Base-by-base conservation (phyloP, 1,140 invertebrate genomes). In the Drosophila setifemur region DNA sequence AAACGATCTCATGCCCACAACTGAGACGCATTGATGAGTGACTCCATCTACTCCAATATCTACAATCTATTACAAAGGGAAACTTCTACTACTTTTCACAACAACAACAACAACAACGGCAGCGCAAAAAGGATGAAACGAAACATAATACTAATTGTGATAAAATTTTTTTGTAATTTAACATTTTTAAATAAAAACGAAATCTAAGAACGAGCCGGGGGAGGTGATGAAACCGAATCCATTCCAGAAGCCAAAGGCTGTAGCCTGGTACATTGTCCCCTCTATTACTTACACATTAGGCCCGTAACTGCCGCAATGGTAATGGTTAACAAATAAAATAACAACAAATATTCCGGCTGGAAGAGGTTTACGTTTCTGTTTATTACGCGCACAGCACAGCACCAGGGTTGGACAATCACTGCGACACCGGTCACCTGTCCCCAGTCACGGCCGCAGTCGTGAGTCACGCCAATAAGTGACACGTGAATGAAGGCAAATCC, bases 101-200 rank as follows among this genome's bases (percentile, higher is more conserved):
- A 57, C 52, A 81, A 72, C 54, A 35, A 81, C 43, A 57, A 78
- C 19, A 25, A 44, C 52, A 12, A 28, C 52, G 19, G 60, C 57
- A 60, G 35, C 52, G 25, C 29, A 25, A 60, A 64, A 64, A 35
- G 61, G 43, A 66, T 49, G 61, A 66, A 64, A 81, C 69, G 43
- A 78, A 82, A 73, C 6, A 86, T 81, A 86, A 86, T 86, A 86
- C 82, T 87, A 73, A 86, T 86, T 86, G 81, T 86, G 81, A 86
- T 86, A 86, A 29, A 76, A 52, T 82, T 82, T 85, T 85, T 86
- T 86, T 86, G 82, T 86, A 86, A 86, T 87, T 86, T 87, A 85
- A 85, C 68, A 75, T 72, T 78, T 63, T 71, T 78, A 70, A 87
- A 73, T 81, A 76, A 85, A 85, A 72, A 68, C 48, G 39, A 68